A percentile compares a stretch with the other conserved stretches of the same genome.
phyloP scores from a whole-genome alignment of 1,140 invertebrate genomes.

The Agrypnia vestita region DNA sequence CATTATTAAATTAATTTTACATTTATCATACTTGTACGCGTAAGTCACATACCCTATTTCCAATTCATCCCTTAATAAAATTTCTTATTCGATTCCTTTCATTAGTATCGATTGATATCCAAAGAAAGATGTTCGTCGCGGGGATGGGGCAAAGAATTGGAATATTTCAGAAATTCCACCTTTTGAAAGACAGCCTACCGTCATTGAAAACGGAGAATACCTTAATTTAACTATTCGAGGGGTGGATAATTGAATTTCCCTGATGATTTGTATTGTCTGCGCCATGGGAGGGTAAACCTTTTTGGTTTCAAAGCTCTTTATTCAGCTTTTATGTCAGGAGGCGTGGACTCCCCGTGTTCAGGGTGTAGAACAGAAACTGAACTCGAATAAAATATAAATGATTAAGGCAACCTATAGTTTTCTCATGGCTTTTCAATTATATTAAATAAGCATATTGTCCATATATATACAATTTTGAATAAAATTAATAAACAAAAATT shows the following conservation, averaged over 20 bases:
- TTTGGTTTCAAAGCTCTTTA: constrained; percentile 27
- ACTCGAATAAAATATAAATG: no score
- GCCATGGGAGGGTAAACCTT: constrained; percentile 33
- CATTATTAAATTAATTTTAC: no score
- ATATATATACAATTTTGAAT: no score
- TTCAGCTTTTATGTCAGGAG: constrained; percentile 16
- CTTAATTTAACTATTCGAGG: constrained; percentile 39
- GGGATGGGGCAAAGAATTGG: not conserved
- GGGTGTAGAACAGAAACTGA: not conserved
- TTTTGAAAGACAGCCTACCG: constrained; percentile 35
- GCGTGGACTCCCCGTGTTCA: constrained; percentile 19
- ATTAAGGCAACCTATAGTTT: no score
- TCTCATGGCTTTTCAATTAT: no score
- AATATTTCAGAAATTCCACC: constrained; percentile 22
- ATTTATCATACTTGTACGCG: no score
- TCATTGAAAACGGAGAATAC: constrained; percentile 35
- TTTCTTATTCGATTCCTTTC: constrained; percentile 17
- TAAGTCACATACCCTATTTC: not conserved
- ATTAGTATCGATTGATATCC: constrained; percentile 18
- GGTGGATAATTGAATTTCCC: constrained; percentile 43
- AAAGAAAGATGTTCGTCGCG: not conserved
- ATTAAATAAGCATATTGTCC: no score
- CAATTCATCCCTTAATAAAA: constrained; percentile 4
- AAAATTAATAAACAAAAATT: no score
- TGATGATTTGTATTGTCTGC: constrained; percentile 47